Evolutionary conservation across 2,797 vertebrate genomes (phyloP).

Genomic region (Pteronotus mesoamericanus): DNA sequence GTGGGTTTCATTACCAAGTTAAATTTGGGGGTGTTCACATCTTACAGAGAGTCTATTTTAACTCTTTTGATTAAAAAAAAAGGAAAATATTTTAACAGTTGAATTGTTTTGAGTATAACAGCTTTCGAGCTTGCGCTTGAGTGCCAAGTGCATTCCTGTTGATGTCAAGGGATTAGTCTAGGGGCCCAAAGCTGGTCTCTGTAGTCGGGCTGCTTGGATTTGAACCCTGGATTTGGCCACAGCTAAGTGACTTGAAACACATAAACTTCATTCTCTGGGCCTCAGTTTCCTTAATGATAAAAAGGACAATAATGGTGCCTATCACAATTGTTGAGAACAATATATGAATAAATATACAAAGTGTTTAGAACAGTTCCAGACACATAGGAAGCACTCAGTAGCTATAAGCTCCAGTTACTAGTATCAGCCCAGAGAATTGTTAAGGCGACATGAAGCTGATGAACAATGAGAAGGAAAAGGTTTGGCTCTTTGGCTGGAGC

Average conservation of each 20-base stretch:
- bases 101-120: slow-evolving; percentile 34
- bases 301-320: background rate
- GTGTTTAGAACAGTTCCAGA: background rate
- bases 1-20: slow-evolving; percentile 20
- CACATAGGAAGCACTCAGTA: background rate
- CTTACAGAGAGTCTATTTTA: slow-evolving; percentile 11
- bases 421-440: background rate
- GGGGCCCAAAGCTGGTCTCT: background rate
- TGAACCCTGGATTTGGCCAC: background rate
- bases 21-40: background rate
- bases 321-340: background rate
- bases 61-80: background rate
- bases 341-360: background rate
- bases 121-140: background rate
- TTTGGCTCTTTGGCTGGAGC: background rate
- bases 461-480: background rate
- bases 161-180: background rate
- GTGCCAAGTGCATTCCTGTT: background rate
- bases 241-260: background rate
- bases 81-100: background rate
- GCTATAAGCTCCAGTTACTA: background rate
- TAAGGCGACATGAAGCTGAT: background rate
- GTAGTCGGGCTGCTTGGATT: background rate
- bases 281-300: background rate
- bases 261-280: background rate